Percentiles rank a stretch among this genome's conserved stretches.
Evolutionary conservation across 2,797 vertebrate species (phyloP).

Genomic region (Sparidentex hasta): DNA sequence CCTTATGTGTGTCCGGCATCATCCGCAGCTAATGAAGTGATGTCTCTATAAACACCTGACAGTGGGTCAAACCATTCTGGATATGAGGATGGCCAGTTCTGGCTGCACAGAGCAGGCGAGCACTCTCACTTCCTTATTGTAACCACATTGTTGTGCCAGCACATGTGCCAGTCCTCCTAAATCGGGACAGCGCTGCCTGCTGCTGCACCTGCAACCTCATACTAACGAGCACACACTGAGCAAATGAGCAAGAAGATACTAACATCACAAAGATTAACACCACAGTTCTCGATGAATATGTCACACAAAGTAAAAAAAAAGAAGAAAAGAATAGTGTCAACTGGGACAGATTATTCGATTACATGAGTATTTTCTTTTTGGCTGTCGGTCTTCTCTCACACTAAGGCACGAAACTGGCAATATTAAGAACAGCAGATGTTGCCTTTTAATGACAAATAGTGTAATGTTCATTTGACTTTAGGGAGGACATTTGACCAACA

Average conservation of each 20-base stretch:
- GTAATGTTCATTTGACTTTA: too few relatives aligned
- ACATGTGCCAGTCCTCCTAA: conserved; percentile 24
- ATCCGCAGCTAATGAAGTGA: conserved; percentile 84
- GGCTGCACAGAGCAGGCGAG: conserved; percentile 48
- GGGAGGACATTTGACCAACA: too few relatives aligned
- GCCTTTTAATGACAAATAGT: not conserved
- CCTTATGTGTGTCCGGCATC: conserved; percentile 81
- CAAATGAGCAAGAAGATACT: not conserved
- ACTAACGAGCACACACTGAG: conserved; percentile 34
- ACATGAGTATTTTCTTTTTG: too few relatives aligned
- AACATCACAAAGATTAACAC: not conserved
- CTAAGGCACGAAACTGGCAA: not conserved
- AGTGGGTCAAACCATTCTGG: conserved; percentile 73
- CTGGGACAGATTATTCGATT: not conserved
- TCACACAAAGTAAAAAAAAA: not conserved
- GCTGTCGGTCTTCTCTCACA: not conserved
- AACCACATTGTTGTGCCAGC: conserved; percentile 38
- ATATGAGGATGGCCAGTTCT: conserved; percentile 59
- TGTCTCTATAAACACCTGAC: conserved; percentile 87
- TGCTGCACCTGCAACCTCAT: conserved; percentile 42
- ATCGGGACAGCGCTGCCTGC: conserved; percentile 32
- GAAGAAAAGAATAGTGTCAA: not conserved
- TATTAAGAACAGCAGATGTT: conserved; percentile 15
- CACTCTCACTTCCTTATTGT: conserved; percentile 52
- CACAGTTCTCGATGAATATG: not conserved